Evolutionary conservation across 1,140 invertebrate genomes (phyloP), one percentile per base, ranked within the genome.

Genomic region (Drosophila setifemur): DNA sequence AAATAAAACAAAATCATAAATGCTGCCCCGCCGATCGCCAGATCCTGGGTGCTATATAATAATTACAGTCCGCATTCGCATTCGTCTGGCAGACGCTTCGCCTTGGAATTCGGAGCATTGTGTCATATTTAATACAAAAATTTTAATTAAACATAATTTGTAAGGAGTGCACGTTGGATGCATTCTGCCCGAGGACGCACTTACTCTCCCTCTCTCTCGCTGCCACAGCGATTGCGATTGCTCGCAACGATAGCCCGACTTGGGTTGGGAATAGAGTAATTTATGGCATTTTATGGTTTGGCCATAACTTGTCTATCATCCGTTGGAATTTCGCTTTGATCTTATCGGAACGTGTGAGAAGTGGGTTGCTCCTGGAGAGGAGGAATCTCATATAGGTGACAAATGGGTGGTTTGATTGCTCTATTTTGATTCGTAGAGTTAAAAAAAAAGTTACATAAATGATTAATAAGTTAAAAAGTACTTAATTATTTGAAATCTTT

Each of bases 101-200:
- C 71, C 39, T 70, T 73, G 79, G 79, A 89, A 89, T 89, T 89
- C 88, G 85, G 88, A 88, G 88, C 88, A 89, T 89, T 89, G 88
- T 89, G 88, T 88, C 88, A 89, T 89, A 89, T 89, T 89, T 89
- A 89, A 89, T 89, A 89, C 83, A 83, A 68, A 86, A 89, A 88
- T 89, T 89, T 88, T 88, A 89, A 88, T 89, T 89, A 89, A 89
- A 77, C 76, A 86, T 79, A 89, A 88, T 89, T 89, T 88, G 81
- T 89, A 89, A 89, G 74, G 55, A 74, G 44, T 89, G 86, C 86
- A 89, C 87, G 87, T 69, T 68, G 72, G n/a, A 29, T 44, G 67
- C 63, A 61, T 64, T 48, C 31, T 48, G 45, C 21, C 8, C n/a
- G 18, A 26, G n/a, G n/a, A n/a, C n/a, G n/a, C n/a, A n/a, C n/a